These are phyloP conservation scores for Volucella inflata DNA, from an alignment of 2,888 invertebrate genomes.

Conservation along the genomic window DNA sequence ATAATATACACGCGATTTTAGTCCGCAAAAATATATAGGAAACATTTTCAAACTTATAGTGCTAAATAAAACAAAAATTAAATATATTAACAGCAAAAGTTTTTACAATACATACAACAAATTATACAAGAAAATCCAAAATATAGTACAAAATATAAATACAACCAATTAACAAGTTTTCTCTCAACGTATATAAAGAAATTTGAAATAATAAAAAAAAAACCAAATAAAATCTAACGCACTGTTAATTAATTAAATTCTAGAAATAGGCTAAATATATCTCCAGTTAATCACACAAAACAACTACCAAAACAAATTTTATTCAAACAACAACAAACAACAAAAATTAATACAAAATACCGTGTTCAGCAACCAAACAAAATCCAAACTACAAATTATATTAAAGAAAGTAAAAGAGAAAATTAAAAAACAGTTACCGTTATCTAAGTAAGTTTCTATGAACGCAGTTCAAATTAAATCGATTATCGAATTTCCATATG, in stretches of 20 bases:
- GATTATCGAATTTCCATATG: slow-evolving; percentile 70
- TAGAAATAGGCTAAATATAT: slow-evolving; percentile 56
- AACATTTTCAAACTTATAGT: slow-evolving; percentile 61
- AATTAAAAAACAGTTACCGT: slow-evolving; percentile 26
- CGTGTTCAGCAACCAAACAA: slow-evolving; percentile 76
- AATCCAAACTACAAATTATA: slow-evolving; percentile 73
- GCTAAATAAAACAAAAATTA: slow-evolving; percentile 47
- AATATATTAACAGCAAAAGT: slow-evolving; percentile 59
- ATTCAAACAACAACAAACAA: slow-evolving; percentile 74
- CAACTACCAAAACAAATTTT: slow-evolving; percentile 75
- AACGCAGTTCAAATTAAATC: slow-evolving; percentile 69
- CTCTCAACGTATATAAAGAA: slow-evolving; percentile 63
- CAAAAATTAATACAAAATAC: slow-evolving; percentile 73
- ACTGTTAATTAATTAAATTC: slow-evolving; percentile 69
- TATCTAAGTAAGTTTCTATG: slow-evolving; percentile 74
- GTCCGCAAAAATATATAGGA: slow-evolving; percentile 57
- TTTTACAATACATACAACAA: slow-evolving; percentile 65
- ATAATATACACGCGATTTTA: slow-evolving; percentile 70
- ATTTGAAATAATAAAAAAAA: slow-evolving; percentile 47
- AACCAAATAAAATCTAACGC: slow-evolving; percentile 74
- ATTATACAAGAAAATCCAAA: slow-evolving; percentile 71
- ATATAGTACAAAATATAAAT: slow-evolving; percentile 75
- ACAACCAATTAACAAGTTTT: slow-evolving; percentile 65
- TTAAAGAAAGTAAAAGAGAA: slow-evolving; percentile 15
- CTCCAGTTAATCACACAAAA: slow-evolving; percentile 65